Evolutionary conservation across 2,113 vertebrate genomes (phyloP).

Genomic region (Clarias gariepinus): DNA sequence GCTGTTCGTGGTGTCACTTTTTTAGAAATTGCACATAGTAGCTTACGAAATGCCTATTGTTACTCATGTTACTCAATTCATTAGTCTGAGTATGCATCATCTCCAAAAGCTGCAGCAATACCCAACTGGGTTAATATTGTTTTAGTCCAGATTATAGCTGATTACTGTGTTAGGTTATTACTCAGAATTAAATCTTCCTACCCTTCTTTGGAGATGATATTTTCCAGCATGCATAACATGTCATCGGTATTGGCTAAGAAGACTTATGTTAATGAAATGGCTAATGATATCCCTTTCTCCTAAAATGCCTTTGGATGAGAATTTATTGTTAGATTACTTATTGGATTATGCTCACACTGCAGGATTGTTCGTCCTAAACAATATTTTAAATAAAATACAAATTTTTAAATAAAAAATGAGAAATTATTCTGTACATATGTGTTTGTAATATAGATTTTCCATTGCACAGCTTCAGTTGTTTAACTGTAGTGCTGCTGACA

Average conservation of each 20-base stretch:
- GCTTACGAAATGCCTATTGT: neutral
- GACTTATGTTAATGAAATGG: neutral
- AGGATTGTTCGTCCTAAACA: neutral
- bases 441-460: neutral
- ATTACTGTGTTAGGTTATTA: neutral
- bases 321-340: neutral
- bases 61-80: neutral
- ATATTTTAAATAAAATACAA: too few relatives aligned
- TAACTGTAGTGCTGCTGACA: neutral
- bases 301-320: neutral
- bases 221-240: neutral
- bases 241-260: neutral
- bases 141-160: neutral
- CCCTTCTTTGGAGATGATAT: too few relatives aligned
- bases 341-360: neutral
- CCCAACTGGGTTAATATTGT: neutral
- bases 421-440: neutral
- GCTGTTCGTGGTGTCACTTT: too few relatives aligned
- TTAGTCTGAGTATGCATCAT: neutral
- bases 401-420: neutral
- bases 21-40: too few relatives aligned
- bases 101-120: neutral
- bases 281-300: neutral
- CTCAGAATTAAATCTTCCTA: neutral
- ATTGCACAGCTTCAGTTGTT: neutral